Base-by-base conservation (phyloP, 2,888 invertebrate species). In the Melanostoma mellinum region DNA sequence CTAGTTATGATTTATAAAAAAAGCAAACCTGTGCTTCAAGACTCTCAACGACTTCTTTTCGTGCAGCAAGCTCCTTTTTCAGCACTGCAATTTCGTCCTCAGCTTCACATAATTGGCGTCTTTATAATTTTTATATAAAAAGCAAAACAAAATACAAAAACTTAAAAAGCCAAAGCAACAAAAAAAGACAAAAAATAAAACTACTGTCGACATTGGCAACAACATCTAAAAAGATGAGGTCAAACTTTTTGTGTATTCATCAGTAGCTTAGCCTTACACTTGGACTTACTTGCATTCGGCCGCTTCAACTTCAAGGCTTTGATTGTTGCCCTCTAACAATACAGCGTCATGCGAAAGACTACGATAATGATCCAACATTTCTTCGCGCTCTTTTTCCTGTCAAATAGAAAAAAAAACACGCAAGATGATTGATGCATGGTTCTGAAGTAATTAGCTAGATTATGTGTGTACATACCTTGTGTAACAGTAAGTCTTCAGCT, bases 361-460 rank as follows among this genome's bases (percentile, higher is more conserved):
- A 82, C 94, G 94, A 91, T 95, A 96, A 86, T 96, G 95, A 88
- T 96, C 96, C 87, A 96, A 89, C 94, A 97, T 94, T 89, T 96
- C 96, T 76, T 94, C 94, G 74, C 96, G 93, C 91, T 96, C 96
- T 79, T 94, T 93, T 91, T 96, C 96, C 94, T 96, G 92, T 40
- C 86, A 86, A 65, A 68, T 50, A 58, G 52, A 72, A 50, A 53
- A 9, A 55, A 60, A 61, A 46, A 33, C 33, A 48, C n/a, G 52
- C 46, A 63, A 55, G 8, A 77, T 65, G 68, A 80, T 80, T 75
- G 58, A 84, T 84, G 61, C 32, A 67, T 71, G 3, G 56, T 75
- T 85, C 84, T 71, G 33, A 36, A 60, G 56, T 6, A 20, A 71
- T 75, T 61, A 72, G 63, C 3, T 9, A 40, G 52, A 4, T 8